Base-by-base conservation (phyloP, 2,113 vertebrate species). In the Tapirus terrestris region DNA sequence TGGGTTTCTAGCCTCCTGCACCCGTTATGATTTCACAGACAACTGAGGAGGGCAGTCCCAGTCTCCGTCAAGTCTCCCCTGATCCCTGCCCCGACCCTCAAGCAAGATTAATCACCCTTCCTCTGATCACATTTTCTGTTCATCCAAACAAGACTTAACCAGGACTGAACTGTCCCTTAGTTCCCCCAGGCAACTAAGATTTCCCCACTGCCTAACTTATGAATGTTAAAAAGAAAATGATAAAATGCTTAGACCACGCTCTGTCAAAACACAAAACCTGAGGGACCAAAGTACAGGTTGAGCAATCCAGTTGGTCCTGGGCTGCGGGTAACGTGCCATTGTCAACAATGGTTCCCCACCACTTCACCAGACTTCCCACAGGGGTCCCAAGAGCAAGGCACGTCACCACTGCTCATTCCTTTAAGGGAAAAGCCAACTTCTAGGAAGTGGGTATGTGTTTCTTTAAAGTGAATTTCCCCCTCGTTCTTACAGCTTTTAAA, bases 341-440 rank as follows among this genome's bases (percentile, higher is more conserved):
- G 3, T 20, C 90, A 18, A 3, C 2, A 18, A 8, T 1, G 0
- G 36, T 18, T 13, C 16, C 61, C 18, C 0, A 31, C 5, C 21
- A 0, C 18, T 56, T 58, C 53, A 14, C 51, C 36, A 18, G 3
- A 43, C 18, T 29, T 11, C 43, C 21, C 17, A 0, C n/a, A n/a
- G 33, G 14, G 39, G 72, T 11, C 53, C 43, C 9, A 25, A 58
- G 43, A 12, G 56, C 86, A 81, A 21, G 61, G 53, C 1, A 2
- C 12, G 1, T 36, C 20, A 8, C 80, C 25, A 23, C 31, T 18
- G 45, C 1, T 2, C 2, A 5, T 11, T 56, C 68, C 73, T 31
- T 56, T 43, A 36, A 56, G 65, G 72, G 53, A 73, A 79, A 18
- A 53, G 5, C 17, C 53, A 85, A 2, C 63, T 68, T 60, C 23